Base-by-base conservation (phyloP, 2,797 vertebrate species). In the Nothura maculosa region DNA sequence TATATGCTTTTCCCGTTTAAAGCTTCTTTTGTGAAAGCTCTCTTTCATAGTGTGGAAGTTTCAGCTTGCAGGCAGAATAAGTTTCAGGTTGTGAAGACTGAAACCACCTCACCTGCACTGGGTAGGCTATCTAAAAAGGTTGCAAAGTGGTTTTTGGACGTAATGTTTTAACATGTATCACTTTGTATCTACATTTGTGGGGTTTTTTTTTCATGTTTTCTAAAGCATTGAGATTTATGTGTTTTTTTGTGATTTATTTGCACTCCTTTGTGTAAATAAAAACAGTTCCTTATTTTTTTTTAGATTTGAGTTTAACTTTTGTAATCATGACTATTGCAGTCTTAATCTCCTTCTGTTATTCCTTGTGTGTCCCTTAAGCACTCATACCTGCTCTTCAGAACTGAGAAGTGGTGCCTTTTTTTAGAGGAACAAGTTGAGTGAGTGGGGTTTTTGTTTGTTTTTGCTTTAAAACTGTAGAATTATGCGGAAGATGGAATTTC, bases 151-250 rank as follows among this genome's bases (percentile, higher is more conserved):
- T 28, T 85, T 76, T 87, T 24, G 42, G 60, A 12, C 1, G 1
- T 5, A 61, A 14, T 67, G 30, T 70, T 63, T 69, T 90, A 64
- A 28, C 12, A 14, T 36, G 30, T 57, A 70, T 11, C 0, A 0
- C 24, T 87, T 63, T 3, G 10, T 86, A 38, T 32, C 30, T 69
- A 45, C 7, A 20, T 55, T 30, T 1, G 1, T 32, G 8, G 3
- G 22, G 10, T 24, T 12, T 48, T 48, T 48, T 50, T 50, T 50
- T 24, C 48, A 25, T 50, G 14, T 54, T 54, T 64, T 73, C 19
- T 69, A 7, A 78, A 76, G 47, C 30, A 28, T 58, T 55, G 24
- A 55, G 40, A 27, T 27, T 67, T 64, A 43, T 32, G 15, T 69
- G 6, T 13, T 38, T 38, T 38, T 38, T 38, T 38, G 38, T 38